Evolutionary conservation across 2,113 vertebrate species (phyloP).

Genomic region (Odontesthes bonariensis): DNA sequence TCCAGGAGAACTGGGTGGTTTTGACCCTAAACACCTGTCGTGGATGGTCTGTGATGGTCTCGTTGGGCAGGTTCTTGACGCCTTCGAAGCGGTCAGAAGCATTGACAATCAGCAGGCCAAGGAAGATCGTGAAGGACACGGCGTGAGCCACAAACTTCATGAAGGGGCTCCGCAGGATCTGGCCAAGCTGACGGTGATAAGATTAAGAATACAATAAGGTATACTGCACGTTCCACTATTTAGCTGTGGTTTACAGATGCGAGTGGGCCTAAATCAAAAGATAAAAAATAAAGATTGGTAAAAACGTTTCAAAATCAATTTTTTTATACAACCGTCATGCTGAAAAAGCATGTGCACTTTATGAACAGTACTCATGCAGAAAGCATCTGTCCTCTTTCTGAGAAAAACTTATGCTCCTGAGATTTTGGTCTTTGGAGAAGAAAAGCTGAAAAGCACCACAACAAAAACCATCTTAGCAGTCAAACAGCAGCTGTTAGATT

Average conservation of each 20-base stretch:
- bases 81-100: slow-evolving; percentile 96
- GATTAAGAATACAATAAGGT: not conserved
- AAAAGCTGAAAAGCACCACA: slow-evolving; percentile 45
- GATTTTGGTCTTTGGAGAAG: slow-evolving; percentile 35
- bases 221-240: not conserved
- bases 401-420: not conserved
- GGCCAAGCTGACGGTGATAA: slow-evolving; percentile 85
- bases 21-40: slow-evolving; percentile 96
- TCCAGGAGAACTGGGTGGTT: slow-evolving; percentile 98
- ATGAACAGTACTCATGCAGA: not conserved
- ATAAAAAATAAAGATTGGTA: no score
- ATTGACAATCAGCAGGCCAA: slow-evolving; percentile 92
- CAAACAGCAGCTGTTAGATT: slow-evolving; percentile 61
- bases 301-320: not conserved
- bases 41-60: slow-evolving; percentile 95
- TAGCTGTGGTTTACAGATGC: not conserved
- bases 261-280: not conserved
- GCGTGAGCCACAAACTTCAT: slow-evolving; percentile 99
- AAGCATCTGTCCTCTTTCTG: slow-evolving; percentile 32
- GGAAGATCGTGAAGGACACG: slow-evolving; percentile 96
- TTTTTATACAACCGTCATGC: not conserved
- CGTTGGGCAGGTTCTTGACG: slow-evolving; percentile 95
- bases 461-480: slow-evolving; percentile 41
- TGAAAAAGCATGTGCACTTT: slow-evolving; percentile 6
- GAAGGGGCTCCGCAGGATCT: slow-evolving; percentile 94